phyloP scores from a whole-genome alignment of 2,797 vertebrate species.

The Mallotus villosus region DNA sequence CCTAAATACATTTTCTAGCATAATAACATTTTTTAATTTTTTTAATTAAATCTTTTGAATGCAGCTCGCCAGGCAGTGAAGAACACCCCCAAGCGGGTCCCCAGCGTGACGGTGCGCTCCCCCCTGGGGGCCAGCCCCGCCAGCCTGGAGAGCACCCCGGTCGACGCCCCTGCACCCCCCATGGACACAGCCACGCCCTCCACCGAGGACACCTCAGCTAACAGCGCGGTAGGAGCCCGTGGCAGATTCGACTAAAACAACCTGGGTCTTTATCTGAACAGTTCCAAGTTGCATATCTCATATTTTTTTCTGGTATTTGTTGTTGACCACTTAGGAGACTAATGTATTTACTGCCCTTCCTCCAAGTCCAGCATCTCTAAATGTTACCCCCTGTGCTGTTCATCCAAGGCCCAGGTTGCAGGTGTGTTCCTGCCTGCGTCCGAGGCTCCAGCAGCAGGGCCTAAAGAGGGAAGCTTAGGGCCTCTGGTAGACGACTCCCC shows the following conservation, averaged over 20 bases:
- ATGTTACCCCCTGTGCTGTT: background rate
- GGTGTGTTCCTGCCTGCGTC: constrained; percentile 79
- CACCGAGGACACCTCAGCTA: constrained; percentile 81
- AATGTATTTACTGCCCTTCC: too few species aligned
- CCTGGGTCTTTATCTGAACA: too few species aligned
- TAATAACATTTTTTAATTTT: too few species aligned
- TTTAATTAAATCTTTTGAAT: constrained; percentile 22
- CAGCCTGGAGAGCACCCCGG: constrained; percentile 76
- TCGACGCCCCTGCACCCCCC: constrained; percentile 65
- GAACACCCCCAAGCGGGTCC: constrained; percentile 89
- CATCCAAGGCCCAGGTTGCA: constrained; percentile 81
- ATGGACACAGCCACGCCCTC: constrained; percentile 78
- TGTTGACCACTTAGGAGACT: too few species aligned
- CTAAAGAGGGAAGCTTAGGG: constrained; percentile 84
- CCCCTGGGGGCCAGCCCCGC: constrained; percentile 88
- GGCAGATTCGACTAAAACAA: too few species aligned
- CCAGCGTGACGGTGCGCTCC: constrained; percentile 89
- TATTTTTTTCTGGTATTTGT: too few species aligned
- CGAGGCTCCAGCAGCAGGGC: constrained; percentile 75
- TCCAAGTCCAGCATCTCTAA: background rate
- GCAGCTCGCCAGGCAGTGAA: constrained; percentile 93
- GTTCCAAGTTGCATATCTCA: too few species aligned
- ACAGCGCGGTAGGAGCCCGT: constrained; percentile 63
- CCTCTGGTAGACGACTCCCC: constrained; percentile 90
- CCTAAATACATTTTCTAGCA: too few species aligned